phyloP scores from a whole-genome alignment of 2,888 invertebrate species.

The Xestoiulus laeticollis region DNA sequence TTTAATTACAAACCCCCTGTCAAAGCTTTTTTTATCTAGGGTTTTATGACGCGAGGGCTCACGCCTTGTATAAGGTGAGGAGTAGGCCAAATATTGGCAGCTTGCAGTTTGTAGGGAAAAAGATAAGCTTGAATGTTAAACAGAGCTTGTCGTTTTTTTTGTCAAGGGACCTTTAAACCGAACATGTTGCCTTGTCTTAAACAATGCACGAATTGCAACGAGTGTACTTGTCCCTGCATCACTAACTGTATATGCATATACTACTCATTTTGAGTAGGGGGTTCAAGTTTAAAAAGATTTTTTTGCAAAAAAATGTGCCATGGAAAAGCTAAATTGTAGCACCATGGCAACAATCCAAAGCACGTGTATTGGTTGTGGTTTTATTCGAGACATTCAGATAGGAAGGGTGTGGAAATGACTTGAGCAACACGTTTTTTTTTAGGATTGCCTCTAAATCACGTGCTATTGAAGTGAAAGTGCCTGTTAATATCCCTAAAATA shows the following conservation, averaged over 20 bases:
- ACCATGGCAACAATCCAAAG: background rate
- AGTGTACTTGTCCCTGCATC: background rate
- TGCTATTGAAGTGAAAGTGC: too few species aligned
- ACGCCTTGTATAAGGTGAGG: background rate
- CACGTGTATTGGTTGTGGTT: background rate
- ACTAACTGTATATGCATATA: background rate
- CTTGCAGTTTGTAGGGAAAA: background rate
- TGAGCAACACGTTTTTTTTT: too few species aligned
- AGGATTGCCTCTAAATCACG: too few species aligned
- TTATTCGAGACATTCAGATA: too few species aligned
- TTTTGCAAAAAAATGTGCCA: background rate
- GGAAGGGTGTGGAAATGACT: too few species aligned
- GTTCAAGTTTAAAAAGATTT: background rate
- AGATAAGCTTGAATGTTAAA: background rate
- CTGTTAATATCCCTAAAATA: too few species aligned
- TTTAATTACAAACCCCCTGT: slow-evolving; percentile 7
- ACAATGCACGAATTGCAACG: background rate
- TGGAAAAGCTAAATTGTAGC: background rate
- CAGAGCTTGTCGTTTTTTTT: slow-evolving; percentile 12
- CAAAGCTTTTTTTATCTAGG: background rate
- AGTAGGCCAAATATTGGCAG: slow-evolving; percentile 36
- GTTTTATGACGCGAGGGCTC: background rate
- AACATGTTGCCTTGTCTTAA: background rate
- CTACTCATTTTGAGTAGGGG: background rate
- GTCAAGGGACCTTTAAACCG: background rate